Conservation (phyloP, 2,888 invertebrate species). For the Uloborus plumipes region DNA sequence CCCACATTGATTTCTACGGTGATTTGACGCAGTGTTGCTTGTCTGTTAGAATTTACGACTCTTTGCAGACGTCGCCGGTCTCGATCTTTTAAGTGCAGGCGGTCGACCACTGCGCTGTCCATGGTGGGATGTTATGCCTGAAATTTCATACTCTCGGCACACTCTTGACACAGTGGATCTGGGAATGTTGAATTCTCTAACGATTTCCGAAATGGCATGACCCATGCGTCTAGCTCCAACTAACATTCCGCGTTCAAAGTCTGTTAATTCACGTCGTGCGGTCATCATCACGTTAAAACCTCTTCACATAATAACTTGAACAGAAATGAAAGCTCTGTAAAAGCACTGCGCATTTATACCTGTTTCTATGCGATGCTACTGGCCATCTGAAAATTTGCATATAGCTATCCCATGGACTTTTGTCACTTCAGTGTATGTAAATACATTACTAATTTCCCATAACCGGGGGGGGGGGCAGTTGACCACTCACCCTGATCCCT, state of each 20-base stretch:
- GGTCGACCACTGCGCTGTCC: constrained; percentile 1
- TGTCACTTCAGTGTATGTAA: neutral
- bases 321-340: constrained; percentile 4
- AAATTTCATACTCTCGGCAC: constrained; percentile 1
- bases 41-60: neutral
- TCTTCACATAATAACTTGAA: neutral
- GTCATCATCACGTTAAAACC: neutral
- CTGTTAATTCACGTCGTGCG: neutral
- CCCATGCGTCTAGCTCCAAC: neutral
- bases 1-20: constrained; percentile 3
- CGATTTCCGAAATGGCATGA: constrained; percentile 10
- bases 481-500: no score
- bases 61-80: neutral
- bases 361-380: neutral
- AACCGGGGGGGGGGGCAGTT: no score
- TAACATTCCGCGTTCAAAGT: neutral
- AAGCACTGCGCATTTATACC: neutral
- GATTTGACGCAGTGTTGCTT: neutral
- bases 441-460: no score
- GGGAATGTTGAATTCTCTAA: constrained; percentile 4
- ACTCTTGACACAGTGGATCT: constrained; percentile 1
- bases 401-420: constrained; percentile 5
- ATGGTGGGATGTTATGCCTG: neutral
- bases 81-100: constrained; percentile 4
- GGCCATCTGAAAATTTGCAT: neutral